Percentiles rank a stretch among this genome's conserved stretches.
Evolutionary conservation across 2,113 vertebrate genomes (phyloP).

Genomic region (Colinus virginianus): DNA sequence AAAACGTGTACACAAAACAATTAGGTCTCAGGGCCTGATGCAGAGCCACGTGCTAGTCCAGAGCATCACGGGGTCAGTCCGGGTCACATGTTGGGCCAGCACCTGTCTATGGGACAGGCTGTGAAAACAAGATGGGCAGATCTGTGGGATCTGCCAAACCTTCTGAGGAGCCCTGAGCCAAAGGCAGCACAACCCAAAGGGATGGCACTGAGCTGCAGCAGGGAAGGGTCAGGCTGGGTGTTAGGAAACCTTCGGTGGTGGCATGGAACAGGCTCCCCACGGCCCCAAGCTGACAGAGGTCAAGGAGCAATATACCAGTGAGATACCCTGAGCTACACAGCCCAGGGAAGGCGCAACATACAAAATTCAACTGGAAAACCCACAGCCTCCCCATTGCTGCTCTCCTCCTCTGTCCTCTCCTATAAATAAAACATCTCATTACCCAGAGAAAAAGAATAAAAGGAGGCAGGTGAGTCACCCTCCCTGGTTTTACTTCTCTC

Average conservation of each 20-base stretch:
- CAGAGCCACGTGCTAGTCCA: not conserved
- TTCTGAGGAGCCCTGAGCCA: not conserved
- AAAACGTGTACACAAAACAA: not conserved
- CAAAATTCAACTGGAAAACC: conserved; percentile 14
- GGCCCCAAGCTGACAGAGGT: not conserved
- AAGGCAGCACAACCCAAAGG: not conserved
- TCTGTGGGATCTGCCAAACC: not conserved
- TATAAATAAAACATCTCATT: conserved; percentile 49
- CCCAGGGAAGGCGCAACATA: not conserved
- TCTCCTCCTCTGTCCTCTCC: not conserved
- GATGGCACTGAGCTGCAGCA: too few relatives aligned
- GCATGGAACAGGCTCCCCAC: not conserved
- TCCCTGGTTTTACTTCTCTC: not conserved
- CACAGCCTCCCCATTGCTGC: not conserved
- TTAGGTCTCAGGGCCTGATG: not conserved
- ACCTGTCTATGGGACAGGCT: not conserved
- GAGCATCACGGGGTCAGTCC: rapidly evolving
- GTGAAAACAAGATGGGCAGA: not conserved
- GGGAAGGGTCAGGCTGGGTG: too few relatives aligned
- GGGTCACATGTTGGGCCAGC: rapidly evolving
- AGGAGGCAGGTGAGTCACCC: conserved; percentile 45
- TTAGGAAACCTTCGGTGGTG: too few relatives aligned
- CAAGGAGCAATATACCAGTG: not conserved
- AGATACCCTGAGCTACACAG: not conserved
- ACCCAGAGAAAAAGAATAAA: conserved; percentile 16